A percentile compares a stretch with the other conserved stretches of the same genome.
Evolutionary conservation across 2,888 invertebrate genomes (phyloP).

Genomic region (Auanema freiburgensis): DNA sequence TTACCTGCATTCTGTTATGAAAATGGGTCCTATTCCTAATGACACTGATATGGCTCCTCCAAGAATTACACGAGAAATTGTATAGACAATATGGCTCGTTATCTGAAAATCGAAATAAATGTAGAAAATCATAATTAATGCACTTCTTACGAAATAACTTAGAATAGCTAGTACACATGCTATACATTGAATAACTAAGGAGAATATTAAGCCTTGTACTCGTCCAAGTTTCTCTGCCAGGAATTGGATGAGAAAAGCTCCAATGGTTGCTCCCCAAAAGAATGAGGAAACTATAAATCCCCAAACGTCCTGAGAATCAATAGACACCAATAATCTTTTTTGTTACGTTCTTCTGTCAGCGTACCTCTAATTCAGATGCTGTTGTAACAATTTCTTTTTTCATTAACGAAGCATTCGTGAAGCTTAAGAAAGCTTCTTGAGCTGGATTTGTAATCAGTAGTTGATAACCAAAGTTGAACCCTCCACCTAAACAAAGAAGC

Average conservation of each 20-base stretch:
- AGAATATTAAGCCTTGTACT: slow-evolving; percentile 29
- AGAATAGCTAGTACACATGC: slow-evolving; percentile 25
- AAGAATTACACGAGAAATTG: slow-evolving; percentile 38
- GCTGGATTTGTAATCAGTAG: slow-evolving; percentile 51
- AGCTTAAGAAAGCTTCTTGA: slow-evolving; percentile 39
- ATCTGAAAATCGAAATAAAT: slow-evolving; percentile 8
- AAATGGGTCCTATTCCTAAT: slow-evolving; percentile 40
- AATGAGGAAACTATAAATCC: slow-evolving; percentile 40
- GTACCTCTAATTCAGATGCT: not conserved
- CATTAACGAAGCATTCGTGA: slow-evolving; percentile 24
- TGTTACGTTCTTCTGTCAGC: not conserved
- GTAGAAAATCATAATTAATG: not conserved
- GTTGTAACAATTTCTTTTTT: not conserved
- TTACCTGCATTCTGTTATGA: slow-evolving; percentile 44
- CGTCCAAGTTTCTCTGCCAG: slow-evolving; percentile 33
- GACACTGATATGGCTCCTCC: slow-evolving; percentile 44
- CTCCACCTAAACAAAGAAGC: slow-evolving; percentile 24
- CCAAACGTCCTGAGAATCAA: slow-evolving; percentile 38
- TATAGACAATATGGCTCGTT: slow-evolving; percentile 30
- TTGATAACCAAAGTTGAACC: slow-evolving; percentile 50
- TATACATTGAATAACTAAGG: slow-evolving; percentile 27
- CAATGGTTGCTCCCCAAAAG: slow-evolving; percentile 50
- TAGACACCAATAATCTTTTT: not conserved
- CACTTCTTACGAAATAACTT: slow-evolving; percentile 30
- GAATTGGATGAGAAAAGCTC: slow-evolving; percentile 25